Evolutionary conservation across 2,113 vertebrate species (phyloP).

Genomic region (Rostratula benghalensis): DNA sequence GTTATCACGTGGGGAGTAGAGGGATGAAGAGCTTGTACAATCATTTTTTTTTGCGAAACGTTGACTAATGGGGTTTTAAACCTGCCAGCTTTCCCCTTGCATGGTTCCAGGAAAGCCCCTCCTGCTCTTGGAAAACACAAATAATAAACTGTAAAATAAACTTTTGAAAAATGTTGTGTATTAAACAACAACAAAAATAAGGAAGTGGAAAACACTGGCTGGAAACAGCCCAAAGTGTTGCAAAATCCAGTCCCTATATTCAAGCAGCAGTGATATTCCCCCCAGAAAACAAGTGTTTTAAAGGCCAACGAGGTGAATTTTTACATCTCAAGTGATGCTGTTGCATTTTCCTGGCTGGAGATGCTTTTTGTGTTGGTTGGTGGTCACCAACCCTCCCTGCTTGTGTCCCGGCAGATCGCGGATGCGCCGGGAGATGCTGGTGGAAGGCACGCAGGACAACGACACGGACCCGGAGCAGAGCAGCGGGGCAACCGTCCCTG

Average conservation of each 20-base stretch:
- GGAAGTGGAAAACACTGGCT: neutral
- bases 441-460: conserved; percentile 90
- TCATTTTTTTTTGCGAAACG: neutral
- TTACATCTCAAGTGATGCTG: fast-evolving
- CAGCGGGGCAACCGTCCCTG: neutral
- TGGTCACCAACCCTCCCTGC: fast-evolving
- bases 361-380: fast-evolving
- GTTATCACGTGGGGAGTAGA: fast-evolving
- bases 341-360: fast-evolving
- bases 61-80: neutral
- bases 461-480: conserved; percentile 87
- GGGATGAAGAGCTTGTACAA: neutral
- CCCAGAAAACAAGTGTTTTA: fast-evolving
- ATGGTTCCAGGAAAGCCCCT: neutral
- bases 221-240: neutral
- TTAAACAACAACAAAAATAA: neutral
- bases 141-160: neutral
- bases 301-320: neutral
- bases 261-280: neutral
- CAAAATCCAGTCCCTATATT: neutral
- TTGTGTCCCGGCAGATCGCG: conserved; percentile 84
- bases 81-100: fast-evolving
- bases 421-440: conserved; percentile 94
- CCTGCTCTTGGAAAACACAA: neutral
- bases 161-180: neutral